Conservation (phyloP, 2,888 invertebrate genomes). For the Xestia xanthographa region DNA sequence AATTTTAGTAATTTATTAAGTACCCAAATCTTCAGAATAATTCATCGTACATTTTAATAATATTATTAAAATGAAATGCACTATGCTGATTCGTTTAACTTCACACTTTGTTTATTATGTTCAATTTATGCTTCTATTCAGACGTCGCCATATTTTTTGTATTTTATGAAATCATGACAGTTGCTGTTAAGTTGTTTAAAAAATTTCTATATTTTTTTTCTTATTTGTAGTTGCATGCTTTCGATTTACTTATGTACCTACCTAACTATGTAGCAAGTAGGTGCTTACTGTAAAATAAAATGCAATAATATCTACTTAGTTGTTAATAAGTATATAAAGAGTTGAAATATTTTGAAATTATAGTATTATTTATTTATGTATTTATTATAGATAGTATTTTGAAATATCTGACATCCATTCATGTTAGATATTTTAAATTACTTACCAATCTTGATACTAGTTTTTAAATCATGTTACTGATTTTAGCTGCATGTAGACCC, state of each 20-base stretch:
- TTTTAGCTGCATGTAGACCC: background rate
- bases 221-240: slow-evolving; percentile 34
- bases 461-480: background rate
- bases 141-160: slow-evolving; percentile 40
- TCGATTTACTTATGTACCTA: too few species aligned
- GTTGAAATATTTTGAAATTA: slow-evolving; percentile 17
- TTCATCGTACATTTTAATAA: background rate
- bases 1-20: slow-evolving; percentile 2
- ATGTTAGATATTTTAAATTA: slow-evolving; percentile 8
- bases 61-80: slow-evolving; percentile 34
- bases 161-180: slow-evolving; percentile 54
- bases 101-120: slow-evolving; percentile 9
- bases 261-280: slow-evolving; percentile 38
- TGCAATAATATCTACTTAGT: slow-evolving; percentile 19
- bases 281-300: background rate
- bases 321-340: slow-evolving; percentile 26
- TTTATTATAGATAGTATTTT: too few species aligned
- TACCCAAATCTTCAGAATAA: slow-evolving; percentile 17
- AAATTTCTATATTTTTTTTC: slow-evolving; percentile 43
- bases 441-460: background rate
- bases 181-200: slow-evolving; percentile 41
- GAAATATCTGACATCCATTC: too few species aligned
- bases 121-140: slow-evolving; percentile 47
- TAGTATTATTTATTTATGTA: background rate
- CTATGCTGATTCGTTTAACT: slow-evolving; percentile 21